These are phyloP conservation scores for Lontra canadensis DNA, from an alignment of 2,113 vertebrate genomes.

Conservation along the genomic window DNA sequence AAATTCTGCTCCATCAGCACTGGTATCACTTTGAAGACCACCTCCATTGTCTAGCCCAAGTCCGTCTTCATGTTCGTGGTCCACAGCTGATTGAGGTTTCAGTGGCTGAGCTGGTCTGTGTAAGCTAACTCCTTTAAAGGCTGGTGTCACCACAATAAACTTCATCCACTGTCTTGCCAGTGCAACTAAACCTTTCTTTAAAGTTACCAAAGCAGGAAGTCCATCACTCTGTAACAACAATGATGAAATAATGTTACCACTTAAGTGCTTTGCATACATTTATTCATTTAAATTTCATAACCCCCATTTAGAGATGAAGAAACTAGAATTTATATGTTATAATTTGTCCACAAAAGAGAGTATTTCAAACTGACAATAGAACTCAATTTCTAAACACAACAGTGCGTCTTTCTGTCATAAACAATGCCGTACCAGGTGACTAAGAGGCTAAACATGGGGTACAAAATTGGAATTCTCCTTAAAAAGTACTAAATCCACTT, in stretches of 20 bases:
- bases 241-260: not conserved
- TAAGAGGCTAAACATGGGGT: not conserved
- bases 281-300: slow-evolving; percentile 9
- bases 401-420: not conserved
- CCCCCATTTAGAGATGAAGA: not conserved
- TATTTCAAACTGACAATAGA: not conserved
- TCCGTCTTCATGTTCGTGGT: slow-evolving; percentile 84
- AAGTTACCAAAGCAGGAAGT: slow-evolving; percentile 95
- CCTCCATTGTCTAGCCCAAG: slow-evolving; percentile 91
- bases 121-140: slow-evolving; percentile 96
- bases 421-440: not conserved
- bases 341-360: not conserved
- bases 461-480: not conserved
- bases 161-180: slow-evolving; percentile 99
- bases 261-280: not conserved
- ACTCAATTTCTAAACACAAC: not conserved
- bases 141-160: slow-evolving; percentile 98
- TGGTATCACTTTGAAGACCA: slow-evolving; percentile 96
- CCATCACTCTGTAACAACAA: slow-evolving; percentile 90
- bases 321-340: not conserved
- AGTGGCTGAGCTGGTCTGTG: slow-evolving; percentile 91
- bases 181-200: slow-evolving; percentile 98
- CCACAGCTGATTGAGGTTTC: slow-evolving; percentile 86
- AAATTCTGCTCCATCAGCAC: slow-evolving; percentile 97
- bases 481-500: not conserved